Evolutionary conservation across 1,140 invertebrate genomes (phyloP).

Genomic region (Dreissena rostriformis): DNA sequence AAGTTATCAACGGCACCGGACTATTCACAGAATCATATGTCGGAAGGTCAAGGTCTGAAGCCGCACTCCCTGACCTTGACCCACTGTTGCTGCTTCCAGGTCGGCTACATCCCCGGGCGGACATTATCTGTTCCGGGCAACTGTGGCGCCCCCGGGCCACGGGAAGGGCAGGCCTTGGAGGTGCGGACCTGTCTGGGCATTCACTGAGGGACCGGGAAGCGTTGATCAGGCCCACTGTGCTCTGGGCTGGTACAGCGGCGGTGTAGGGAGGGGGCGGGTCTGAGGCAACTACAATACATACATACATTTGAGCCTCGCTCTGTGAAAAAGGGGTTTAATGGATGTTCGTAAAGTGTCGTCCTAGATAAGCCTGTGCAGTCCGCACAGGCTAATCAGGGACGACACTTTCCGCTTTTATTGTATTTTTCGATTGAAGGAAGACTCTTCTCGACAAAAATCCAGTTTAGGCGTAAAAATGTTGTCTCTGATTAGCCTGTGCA

Average conservation of each 20-base stretch:
- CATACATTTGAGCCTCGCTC: too few species aligned
- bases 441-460: too few species aligned
- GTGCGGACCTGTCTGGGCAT: neutral
- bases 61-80: constrained; percentile 7
- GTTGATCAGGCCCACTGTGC: neutral
- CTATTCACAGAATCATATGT: neutral
- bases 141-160: neutral
- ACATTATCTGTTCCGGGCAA: neutral
- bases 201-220: neutral
- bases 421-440: too few species aligned
- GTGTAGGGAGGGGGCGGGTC: constrained; percentile 48
- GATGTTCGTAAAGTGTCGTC: too few species aligned
- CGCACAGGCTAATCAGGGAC: too few species aligned
- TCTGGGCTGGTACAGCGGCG: constrained; percentile 4
- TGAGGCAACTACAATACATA: neutral
- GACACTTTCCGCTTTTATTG: too few species aligned
- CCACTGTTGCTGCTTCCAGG: neutral
- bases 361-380: too few species aligned
- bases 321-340: too few species aligned
- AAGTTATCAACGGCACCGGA: neutral
- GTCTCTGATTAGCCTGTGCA: too few species aligned
- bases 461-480: too few species aligned
- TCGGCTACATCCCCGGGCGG: neutral
- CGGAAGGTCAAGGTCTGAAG: neutral
- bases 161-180: too few species aligned